Conservation (phyloP, 2,888 invertebrate genomes). For the Cartodere bifasciata region DNA sequence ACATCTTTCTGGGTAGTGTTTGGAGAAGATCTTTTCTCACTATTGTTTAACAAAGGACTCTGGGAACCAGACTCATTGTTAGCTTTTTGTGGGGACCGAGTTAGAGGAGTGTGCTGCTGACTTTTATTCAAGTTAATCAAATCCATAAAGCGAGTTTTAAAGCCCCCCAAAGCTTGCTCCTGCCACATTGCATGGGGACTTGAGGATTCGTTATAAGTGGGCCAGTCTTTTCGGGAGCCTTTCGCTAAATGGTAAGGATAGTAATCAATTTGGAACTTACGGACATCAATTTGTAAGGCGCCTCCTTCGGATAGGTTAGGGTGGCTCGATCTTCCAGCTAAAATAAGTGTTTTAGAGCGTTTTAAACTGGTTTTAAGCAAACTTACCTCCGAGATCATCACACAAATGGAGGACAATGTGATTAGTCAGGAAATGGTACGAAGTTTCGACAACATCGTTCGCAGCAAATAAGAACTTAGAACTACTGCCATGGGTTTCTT, state of each 20-base stretch:
- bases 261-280: conserved; percentile 79
- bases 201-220: conserved; percentile 66
- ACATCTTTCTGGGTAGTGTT: conserved; percentile 35
- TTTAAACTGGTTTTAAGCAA: conserved; percentile 4
- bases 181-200: conserved; percentile 79
- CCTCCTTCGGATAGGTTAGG: conserved; percentile 81
- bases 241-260: conserved; percentile 94
- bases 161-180: conserved; percentile 67
- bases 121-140: conserved; percentile 51
- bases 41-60: conserved; percentile 2
- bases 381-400: conserved; percentile 81
- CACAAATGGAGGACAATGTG: conserved; percentile 92
- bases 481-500: conserved; percentile 32
- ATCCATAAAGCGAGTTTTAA: conserved; percentile 65
- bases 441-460: conserved; percentile 94
- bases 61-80: background rate
- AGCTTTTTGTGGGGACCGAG: no score
- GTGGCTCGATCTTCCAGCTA: conserved; percentile 74
- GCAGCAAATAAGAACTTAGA: conserved; percentile 57
- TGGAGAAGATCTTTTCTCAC: background rate
- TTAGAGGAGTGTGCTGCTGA: conserved; percentile 37
- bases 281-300: conserved; percentile 82
- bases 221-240: conserved; percentile 82
- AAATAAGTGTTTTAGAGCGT: conserved; percentile 12
- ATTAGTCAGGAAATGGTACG: conserved; percentile 88